Evolutionary conservation across 2,113 vertebrate species (phyloP), one percentile per base, ranked within the genome.

Genomic region (Morone saxatilis): DNA sequence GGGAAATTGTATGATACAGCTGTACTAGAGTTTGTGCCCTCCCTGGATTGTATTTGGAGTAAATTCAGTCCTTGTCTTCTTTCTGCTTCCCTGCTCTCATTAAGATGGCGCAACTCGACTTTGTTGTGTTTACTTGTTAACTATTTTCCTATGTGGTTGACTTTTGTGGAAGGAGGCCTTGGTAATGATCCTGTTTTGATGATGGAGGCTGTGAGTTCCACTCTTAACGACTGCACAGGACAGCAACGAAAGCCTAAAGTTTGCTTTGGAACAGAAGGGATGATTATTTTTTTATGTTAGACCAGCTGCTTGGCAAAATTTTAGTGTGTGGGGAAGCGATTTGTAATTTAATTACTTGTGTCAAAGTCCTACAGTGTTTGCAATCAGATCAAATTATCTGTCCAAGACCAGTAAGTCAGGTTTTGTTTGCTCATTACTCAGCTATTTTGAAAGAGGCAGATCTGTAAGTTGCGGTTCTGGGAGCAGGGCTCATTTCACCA

Each of bases 1-100:
- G 17, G 25, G n/a, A 17, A 12, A 17, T 14, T 9, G 43, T 6
- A 13, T 8, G 8, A 36, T 50, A 22, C 11, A n/a, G 73, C 8
- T 38, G 59, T 86, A 8, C 89, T 95, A 93, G 89, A 93, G 92
- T 94, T 89, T 94, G 88, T 14, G 20, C 69, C 71, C 74, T 71
- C 19, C 7, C 1, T 47, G 80, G 74, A 56, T 66, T 31, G 53
- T 51, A 38, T 77, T 62, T 40, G 16, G 53, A 61, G 25, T 75
- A 25, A 57, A 63, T 22, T 62, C 69, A 48, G 54, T 8, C 73
- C 59, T 40, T 6, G 67, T 62, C 71, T 74, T 51, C 19, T 47
- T 47, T 78, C 63, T 68, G 56, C 65, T 62, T 56, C 51, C 69
- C 41, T 71, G 50, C 60, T 38, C 74, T 80, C 81, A 54, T 62